These are phyloP conservation scores for Bellardia bayeri DNA, from an alignment of 2,888 invertebrate genomes.

Conservation along the genomic window DNA sequence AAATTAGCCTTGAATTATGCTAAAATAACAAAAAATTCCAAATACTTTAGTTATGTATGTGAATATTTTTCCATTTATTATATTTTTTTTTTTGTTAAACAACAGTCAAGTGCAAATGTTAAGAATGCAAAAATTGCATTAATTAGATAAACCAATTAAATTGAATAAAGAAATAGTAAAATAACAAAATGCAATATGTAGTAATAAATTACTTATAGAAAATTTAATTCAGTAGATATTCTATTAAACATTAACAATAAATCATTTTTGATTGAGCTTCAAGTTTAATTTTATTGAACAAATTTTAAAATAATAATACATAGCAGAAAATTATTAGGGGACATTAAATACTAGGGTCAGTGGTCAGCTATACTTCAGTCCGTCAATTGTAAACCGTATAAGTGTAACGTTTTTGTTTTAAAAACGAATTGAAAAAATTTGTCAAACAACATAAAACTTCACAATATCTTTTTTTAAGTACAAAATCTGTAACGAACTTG, in stretches of 20 bases:
- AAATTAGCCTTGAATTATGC: conserved; percentile 46
- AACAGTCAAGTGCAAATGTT: conserved; percentile 55
- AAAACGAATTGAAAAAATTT: too few species aligned
- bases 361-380: too few species aligned
- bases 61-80: neutral
- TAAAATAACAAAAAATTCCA: conserved; percentile 29
- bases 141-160: conserved; percentile 34
- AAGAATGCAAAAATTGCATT: conserved; percentile 55
- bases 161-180: neutral
- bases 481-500: too few species aligned
- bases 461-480: too few species aligned
- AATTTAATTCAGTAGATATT: neutral
- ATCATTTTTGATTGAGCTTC: too few species aligned
- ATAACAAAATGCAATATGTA: neutral
- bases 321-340: too few species aligned
- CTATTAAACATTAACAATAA: too few species aligned
- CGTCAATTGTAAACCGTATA: too few species aligned
- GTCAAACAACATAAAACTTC: too few species aligned
- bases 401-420: too few species aligned
- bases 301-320: too few species aligned
- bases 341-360: neutral
- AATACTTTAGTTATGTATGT: neutral
- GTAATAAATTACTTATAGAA: neutral
- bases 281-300: too few species aligned
- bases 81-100: neutral